Base-by-base conservation (phyloP, 1,140 invertebrate species). In the Pachypeltis micranthus region DNA sequence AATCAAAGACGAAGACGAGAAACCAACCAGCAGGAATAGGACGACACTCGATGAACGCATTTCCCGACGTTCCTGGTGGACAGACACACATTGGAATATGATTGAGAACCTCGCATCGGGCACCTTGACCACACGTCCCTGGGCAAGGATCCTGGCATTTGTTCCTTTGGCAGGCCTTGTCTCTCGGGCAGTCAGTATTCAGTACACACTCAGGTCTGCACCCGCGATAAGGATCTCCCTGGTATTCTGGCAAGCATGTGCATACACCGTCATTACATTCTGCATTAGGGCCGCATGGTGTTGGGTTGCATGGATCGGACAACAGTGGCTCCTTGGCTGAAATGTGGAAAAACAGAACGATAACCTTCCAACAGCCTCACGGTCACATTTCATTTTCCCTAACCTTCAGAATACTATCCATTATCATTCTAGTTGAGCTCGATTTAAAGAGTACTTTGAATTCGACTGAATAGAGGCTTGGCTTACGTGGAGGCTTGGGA, bases 111-210 rank as follows among this genome's bases (percentile, higher is more conserved):
- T 79, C 76, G 70, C 87, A 89, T 55, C 79, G 71, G 25, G 86
- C 84, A 70, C 83, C 82, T 62, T 81, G 77, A 0, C 86, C 86
- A 73, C 87, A 90, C 25, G 81, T 81, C 62, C 81, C 84, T n/a
- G 77, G 77, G 70, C 88, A 91, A 27, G 87, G 88, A 73, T 91
- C 85, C 29, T 78, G 73, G 71, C 88, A 90, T 76, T 85, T 86
- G 67, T 83, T 82, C 63, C 80, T 79, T 19, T 88, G 80, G 68
- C 89, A 91, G 1, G 87, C 81, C 69, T 76, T 78, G 59, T 83
- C 78, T 44, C 79, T 76, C 2, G 81, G 73, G 74, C 84, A 85
- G 71, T 85, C 84, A 44, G 76, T 78, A 70, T 82, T 85, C 2
- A 81, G 75, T 39, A 80, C 77, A 71, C 83, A 85, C 76, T 84